Evolutionary conservation across 2,888 invertebrate species (phyloP), one percentile per base, ranked within the genome.

Genomic region (Muschampia plurimacula): DNA sequence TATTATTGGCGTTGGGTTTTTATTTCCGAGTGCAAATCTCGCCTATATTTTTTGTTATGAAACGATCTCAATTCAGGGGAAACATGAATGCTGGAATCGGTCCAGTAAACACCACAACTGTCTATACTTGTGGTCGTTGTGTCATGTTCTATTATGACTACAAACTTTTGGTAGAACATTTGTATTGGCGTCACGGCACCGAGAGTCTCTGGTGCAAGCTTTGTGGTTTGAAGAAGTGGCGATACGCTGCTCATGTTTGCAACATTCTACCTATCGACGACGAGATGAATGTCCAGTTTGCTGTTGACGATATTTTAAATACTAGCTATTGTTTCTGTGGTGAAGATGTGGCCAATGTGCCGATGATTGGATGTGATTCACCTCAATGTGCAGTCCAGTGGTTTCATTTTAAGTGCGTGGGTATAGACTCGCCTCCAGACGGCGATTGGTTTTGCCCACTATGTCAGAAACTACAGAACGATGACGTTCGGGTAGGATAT

Each of bases 131-230:
- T 76, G 86, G 84, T 22, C 79, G 81, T 52, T 91, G 92, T 68
- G 76, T 78, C 5, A 83, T 87, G 81, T 78, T 80, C 59, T 92
- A 88, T 77, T 77, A 77, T 6, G 83, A 86, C 36, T 91, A 90
- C 76, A 86, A 87, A 72, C 81, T 78, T 41, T 80, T 92, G 49
- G 74, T 92, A 4, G 88, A 87, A 74, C 92, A 92, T 77, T 77
- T 92, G 36, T 92, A 86, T 76, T 91, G 90, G 90, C 82, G 86
- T 7, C 91, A 92, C 73, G 91, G 90, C 6, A 91, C 90, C 0
- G 89, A 91, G 75, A 90, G 89, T 68, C 63, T 75, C 8, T 79
- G 76, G 77, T 92, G 91, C 76, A 80, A 79, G 9, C 74, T 78
- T 60, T 91, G 92, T 39, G 78, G 80, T 0, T 49, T 89, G 52